These are phyloP conservation scores for Proteles cristata DNA, from an alignment of 2,113 vertebrate species.

Conservation along the genomic window DNA sequence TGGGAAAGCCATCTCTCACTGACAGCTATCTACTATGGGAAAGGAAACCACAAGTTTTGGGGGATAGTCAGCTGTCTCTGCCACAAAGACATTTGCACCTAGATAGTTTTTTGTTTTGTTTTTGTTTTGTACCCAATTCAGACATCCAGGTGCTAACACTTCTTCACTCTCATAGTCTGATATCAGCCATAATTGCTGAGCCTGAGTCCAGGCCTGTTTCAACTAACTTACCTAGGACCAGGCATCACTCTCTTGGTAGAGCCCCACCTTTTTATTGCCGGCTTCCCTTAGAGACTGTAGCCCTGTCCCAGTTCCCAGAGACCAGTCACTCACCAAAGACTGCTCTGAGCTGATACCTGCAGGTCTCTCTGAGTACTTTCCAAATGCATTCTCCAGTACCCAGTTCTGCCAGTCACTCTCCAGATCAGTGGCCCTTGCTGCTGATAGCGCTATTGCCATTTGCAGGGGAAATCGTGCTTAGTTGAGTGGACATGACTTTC, in stretches of 20 bases:
- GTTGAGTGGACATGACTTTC: background rate
- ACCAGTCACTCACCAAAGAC: too few relatives aligned
- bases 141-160: background rate
- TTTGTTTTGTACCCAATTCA: background rate
- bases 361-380: background rate
- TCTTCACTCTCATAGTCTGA: background rate
- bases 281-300: background rate
- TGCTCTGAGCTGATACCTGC: background rate
- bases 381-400: background rate
- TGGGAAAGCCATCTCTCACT: background rate
- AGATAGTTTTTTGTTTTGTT: background rate
- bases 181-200: too few relatives aligned
- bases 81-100: background rate
- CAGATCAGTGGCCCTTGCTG: background rate
- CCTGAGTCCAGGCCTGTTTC: background rate
- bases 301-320: background rate
- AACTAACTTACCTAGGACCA: background rate
- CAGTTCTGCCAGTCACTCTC: background rate
- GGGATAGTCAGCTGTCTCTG: background rate
- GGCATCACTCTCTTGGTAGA: background rate
- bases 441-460: background rate
- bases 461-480: background rate
- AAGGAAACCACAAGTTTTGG: background rate
- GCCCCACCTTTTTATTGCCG: background rate
- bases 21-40: background rate